Conservation (phyloP, 2,797 vertebrate genomes). For the Psittacula echo region DNA sequence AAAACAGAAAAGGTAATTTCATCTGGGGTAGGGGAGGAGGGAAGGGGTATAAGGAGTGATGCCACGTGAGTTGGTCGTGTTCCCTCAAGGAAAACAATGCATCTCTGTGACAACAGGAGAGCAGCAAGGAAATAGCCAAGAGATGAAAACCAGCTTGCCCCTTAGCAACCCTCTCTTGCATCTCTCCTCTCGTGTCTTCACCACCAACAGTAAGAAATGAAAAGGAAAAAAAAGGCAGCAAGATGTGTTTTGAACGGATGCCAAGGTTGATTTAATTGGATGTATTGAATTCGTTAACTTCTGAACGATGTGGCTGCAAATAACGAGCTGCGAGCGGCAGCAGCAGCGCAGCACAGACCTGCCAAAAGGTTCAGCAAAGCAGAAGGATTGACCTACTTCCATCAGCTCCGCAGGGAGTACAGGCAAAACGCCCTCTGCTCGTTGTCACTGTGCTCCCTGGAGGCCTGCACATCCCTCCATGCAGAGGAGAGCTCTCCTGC, state of each 20-base stretch:
- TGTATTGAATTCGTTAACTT: slow-evolving; percentile 69
- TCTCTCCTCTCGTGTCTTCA: neutral
- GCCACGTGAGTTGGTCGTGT: neutral
- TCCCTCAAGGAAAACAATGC: slow-evolving; percentile 5
- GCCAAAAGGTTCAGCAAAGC: slow-evolving; percentile 68
- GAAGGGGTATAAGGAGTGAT: neutral
- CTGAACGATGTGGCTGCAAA: slow-evolving; percentile 32
- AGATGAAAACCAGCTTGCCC: neutral
- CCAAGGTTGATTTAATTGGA: slow-evolving; percentile 72
- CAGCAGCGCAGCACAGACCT: neutral
- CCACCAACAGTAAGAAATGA: neutral
- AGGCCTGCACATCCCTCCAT: neutral
- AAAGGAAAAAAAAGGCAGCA: neutral
- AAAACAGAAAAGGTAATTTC: neutral
- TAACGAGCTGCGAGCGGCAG: neutral
- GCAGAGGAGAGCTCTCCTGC: neutral
- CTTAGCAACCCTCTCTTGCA: neutral
- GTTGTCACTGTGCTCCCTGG: neutral
- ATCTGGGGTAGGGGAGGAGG: neutral
- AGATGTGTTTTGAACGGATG: slow-evolving; percentile 57
- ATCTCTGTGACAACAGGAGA: neutral
- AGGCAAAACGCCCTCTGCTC: neutral
- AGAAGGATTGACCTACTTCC: slow-evolving; percentile 76
- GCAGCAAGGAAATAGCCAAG: neutral
- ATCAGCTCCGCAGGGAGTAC: neutral